Conservation (phyloP, 2,888 invertebrate species). For the Monopis laevigella region DNA sequence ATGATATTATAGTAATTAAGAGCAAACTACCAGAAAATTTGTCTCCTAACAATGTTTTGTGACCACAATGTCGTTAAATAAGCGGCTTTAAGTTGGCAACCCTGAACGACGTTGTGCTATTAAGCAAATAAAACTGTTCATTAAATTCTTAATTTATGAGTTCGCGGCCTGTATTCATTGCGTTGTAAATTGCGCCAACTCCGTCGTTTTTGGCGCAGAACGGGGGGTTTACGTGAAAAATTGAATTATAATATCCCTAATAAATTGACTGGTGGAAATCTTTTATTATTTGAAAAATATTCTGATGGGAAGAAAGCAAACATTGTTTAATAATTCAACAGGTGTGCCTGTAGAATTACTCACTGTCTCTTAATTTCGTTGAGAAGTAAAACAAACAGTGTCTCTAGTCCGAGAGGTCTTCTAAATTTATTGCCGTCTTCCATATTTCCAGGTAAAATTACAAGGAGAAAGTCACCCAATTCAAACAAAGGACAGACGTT, state of each 20-base stretch:
- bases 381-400: constrained; percentile 19
- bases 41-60: constrained; percentile 37
- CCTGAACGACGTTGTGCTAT: constrained; percentile 24
- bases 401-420: constrained; percentile 30
- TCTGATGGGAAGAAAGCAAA: background rate
- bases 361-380: constrained; percentile 16
- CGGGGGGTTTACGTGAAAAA: constrained; percentile 18
- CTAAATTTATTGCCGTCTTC: constrained; percentile 43
- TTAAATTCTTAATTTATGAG: constrained; percentile 38
- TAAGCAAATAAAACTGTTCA: constrained; percentile 31
- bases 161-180: constrained; percentile 34
- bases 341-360: constrained; percentile 24
- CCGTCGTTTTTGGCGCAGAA: constrained; percentile 26
- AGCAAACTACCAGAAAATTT: constrained; percentile 44
- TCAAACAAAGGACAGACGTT: constrained; percentile 35
- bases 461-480: constrained; percentile 32
- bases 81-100: constrained; percentile 23
- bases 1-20: constrained; percentile 49
- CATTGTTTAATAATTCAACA: constrained; percentile 21
- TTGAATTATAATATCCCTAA: constrained; percentile 16
- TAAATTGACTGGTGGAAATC: too few species aligned
- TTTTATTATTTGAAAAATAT: background rate
- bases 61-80: constrained; percentile 32
- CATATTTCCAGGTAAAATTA: constrained; percentile 35
- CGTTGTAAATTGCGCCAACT: constrained; percentile 33